Evolutionary conservation across 2,888 invertebrate species (phyloP), one percentile per base, ranked within the genome.

Genomic region (Thymelicus sylvestris): DNA sequence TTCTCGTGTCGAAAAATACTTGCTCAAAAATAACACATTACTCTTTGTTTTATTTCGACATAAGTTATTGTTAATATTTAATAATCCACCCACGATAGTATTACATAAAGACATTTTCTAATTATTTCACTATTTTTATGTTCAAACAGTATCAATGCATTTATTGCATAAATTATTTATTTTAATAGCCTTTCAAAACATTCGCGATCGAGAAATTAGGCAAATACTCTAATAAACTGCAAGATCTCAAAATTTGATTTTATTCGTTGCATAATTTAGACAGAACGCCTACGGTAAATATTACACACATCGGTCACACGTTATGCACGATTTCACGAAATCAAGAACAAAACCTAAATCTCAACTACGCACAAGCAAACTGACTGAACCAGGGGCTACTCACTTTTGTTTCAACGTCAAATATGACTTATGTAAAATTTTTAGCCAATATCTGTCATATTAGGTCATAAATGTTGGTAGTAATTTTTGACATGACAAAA

Each of bases 1-100:
- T 75, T 94, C 92, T 55, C 89, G 87, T 24, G 92, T 90, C 13
- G 93, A 92, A 80, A 84, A 88, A 68, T 78, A 79, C 75, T 84
- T 86, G 12, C 72, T 75, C 8, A 70, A 72, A 61, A 77, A 55
- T 71, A 78, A 50, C 72, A 76, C 72, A 73, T 66, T 77, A 69
- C 78, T 84, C 41, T 78, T 79, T 39, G 78, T 73, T 75, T 83
- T 79, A 73, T 77, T 75, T 66, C 83, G 81, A 69, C 81, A 75
- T 75, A 88, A 74, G 78, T 80, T 81, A 57, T 75, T 77, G 77
- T 86, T 86, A 63, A 84, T 78, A 77, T 80, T 84, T 77, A 79
- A 78, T 73, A 87, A 50, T 72, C 83, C 81, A 70, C 81, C 77
- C 48, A 83, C 73, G 62, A 85, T 79, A 74, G 78, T 79, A 75